Evolutionary conservation across 2,797 vertebrate species (phyloP), one percentile per base, ranked within the genome.

Genomic region (Fistularia commersonii): DNA sequence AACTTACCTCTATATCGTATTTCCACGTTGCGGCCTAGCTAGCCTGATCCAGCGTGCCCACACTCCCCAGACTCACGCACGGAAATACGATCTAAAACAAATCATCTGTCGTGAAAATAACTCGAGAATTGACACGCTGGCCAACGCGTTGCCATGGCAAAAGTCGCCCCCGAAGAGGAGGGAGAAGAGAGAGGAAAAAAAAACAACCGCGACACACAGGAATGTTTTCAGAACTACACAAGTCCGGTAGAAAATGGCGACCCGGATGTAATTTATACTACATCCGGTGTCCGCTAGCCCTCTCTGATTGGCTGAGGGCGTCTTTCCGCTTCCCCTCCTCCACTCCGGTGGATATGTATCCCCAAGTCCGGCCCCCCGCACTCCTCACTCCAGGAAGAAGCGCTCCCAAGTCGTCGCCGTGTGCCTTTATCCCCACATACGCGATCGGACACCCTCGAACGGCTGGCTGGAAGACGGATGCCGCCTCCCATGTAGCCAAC

Each of bases 351-450:
- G 62, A 63, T 41, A 49, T 62, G 33, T 41, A 64, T 69, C 74
- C 66, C 61, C 51, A 74, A 76, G 80, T 81, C 84, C 86, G 74
- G 6, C 13, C 85, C 81, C 81, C 74, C 83, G 53, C 54, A 6
- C 36, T 36, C 40, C 37, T 82, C 74, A 81, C 54, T 83, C 68
- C 86, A 89, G 86, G 86, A 89, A 88, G 85, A 78, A 76, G 73
- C 54, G 40, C 36, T 11, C 7, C 32, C 35, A n/a, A 14, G 8
- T 11, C 0, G 47, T 15, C 13, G 41, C 39, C 38, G 10, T 33
- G 46, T 23, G 51, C 45, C 39, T 15, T 37, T 52, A 10, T 42
- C 59, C 7, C 23, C n/a, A 32, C 31, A 4, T 10, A 13, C 11
- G 23, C 5, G 7, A 32, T 8, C 5, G 32, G 51, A 44, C 3